Conservation (phyloP, 92 coral and sea anemone genomes). For the Umimayanthus kanabou region DNA sequence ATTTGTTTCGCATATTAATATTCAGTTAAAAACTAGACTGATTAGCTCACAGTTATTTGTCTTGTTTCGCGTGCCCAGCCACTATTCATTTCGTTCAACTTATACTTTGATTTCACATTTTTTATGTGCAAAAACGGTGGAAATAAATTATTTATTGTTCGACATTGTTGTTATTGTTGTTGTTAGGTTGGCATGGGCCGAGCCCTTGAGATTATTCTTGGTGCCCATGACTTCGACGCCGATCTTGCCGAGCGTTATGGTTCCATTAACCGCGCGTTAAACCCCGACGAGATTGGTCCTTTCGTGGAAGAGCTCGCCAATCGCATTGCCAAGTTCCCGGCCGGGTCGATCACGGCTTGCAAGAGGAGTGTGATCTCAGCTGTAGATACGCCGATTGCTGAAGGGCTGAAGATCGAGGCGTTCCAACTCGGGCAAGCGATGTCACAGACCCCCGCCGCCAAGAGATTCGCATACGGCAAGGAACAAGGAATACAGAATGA, state of each 20-base stretch:
- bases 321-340: constrained; percentile 88
- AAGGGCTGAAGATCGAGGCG: constrained; percentile 82
- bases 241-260: constrained; percentile 87
- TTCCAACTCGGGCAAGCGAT: constrained; percentile 90
- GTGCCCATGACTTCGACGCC: constrained; percentile 91
- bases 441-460: constrained; percentile 77
- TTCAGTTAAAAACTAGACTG: too few relatives aligned
- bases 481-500: constrained; percentile 83
- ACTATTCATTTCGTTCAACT: too few relatives aligned
- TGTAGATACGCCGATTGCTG: constrained; percentile 82
- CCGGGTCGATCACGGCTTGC: constrained; percentile 84
- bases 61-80: too few relatives aligned
- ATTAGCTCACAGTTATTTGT: too few relatives aligned
- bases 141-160: too few relatives aligned
- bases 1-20: too few relatives aligned
- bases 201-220: constrained; percentile 85
- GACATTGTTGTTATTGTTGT: too few relatives aligned
- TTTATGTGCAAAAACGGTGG: too few relatives aligned
- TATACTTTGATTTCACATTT: too few relatives aligned
- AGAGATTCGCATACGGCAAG: constrained; percentile 72
- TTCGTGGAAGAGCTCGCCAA: constrained; percentile 88
- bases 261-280: constrained; percentile 79
- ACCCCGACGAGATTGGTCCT: constrained; percentile 84
- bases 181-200: constrained; percentile 81
- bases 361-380: constrained; percentile 69